A percentile compares a stretch with the other conserved stretches of the same genome.
These are phyloP conservation scores for Trogon melanurus DNA, from an alignment of 2,113 vertebrate species.

Conservation along the genomic window DNA sequence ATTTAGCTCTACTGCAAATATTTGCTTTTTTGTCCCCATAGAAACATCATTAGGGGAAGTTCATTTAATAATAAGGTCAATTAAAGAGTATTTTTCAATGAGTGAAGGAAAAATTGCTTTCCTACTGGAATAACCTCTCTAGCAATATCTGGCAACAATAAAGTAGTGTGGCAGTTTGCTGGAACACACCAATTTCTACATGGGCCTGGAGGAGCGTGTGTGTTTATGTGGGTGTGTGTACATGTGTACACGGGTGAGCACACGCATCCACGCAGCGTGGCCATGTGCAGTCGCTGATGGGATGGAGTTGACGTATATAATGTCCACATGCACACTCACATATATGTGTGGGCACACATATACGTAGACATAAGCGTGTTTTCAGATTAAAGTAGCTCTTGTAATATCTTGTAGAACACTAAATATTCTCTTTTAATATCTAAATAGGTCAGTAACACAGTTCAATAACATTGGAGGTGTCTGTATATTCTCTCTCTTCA, in stretches of 20 bases:
- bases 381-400: conserved; percentile 56
- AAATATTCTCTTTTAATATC: conserved; percentile 50
- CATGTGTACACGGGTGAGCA: not conserved
- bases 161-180: not conserved
- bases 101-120: not conserved
- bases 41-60: conserved; percentile 7
- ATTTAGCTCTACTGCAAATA: not conserved
- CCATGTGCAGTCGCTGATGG: not conserved
- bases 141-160: not conserved
- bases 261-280: accelerated
- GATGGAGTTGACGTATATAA: not conserved
- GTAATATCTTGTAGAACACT: conserved; percentile 66
- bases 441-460: conserved; percentile 61
- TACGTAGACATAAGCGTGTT: not conserved
- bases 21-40: not conserved
- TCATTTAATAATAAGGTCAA: conserved; percentile 9
- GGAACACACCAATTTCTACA: not conserved
- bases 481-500: conserved; percentile 60
- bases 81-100: not conserved
- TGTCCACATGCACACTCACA: not conserved
- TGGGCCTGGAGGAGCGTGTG: accelerated
- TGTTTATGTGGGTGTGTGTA: not conserved
- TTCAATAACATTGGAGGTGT: conserved; percentile 55
- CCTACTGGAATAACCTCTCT: not conserved
- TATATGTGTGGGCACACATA: not conserved